Base-by-base conservation (phyloP, 2,888 invertebrate species). In the Aphodius granarius region DNA sequence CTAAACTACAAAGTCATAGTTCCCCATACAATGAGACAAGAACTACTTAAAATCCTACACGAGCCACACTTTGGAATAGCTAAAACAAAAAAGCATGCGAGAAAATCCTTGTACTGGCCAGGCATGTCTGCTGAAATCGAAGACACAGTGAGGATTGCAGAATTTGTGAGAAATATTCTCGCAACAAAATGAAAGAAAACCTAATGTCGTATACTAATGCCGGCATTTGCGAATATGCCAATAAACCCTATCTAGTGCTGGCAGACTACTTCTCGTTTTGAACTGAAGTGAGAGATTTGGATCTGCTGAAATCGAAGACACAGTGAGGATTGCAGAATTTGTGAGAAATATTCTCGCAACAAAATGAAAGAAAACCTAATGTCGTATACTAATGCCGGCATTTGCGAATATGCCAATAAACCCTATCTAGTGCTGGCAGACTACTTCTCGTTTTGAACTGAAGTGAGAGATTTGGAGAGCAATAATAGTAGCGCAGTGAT, bases 31-130 rank as follows among this genome's bases (percentile, higher is more conserved):
- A 22, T 72, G 65, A 65, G 75, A 75, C 18, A 74, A 22, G 70
- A 74, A 70, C 70, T 74, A 21, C 20, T 74, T 9, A 71, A 63
- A 22, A 62, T 74, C 18, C 17, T 65, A 16, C 72, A 75, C 64
- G 65, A 75, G 66, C 65, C 75, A n/a, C 75, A 75, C 71, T 23
- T 72, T 63, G 71, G 72, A 17, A 75, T 72, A 21, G 64, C 64
- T 13, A 66, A 71, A 75, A 71, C 75, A 21, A 71, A 65, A 70
- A 63, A 62, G 20, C 62, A 64, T 16, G 71, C 66, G 23, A 71
- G 65, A 64, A 18, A 73, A 16, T 17, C 22, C n/a, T 17, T 66
- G 13, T 73, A 73, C 23, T 73, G 73, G 73, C 17, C 23, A 21
- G 66, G 73, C 16, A 68, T 18, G 68, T 68, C 68, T 65, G 19